phyloP scores from a whole-genome alignment of 2,113 vertebrate species.

The Gobio gobio region DNA sequence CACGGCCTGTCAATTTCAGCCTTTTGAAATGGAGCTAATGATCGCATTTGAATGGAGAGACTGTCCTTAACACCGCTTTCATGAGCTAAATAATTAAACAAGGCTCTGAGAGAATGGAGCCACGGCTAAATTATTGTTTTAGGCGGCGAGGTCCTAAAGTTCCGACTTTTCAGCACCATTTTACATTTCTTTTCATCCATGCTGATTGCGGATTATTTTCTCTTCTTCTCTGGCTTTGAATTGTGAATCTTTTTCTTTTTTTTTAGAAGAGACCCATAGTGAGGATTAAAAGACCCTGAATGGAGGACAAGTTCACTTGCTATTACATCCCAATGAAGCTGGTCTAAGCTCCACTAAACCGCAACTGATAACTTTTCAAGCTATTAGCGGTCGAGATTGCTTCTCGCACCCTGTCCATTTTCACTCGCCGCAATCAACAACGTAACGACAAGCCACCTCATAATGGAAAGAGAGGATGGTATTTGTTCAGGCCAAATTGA shows the following conservation, averaged over 20 bases:
- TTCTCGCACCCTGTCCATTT: conserved; percentile 64
- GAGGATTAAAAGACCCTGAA: conserved; percentile 74
- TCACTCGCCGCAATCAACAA: conserved; percentile 66
- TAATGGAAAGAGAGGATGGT: conserved; percentile 60
- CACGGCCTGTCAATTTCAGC: conserved; percentile 58
- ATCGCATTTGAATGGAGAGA: conserved; percentile 55
- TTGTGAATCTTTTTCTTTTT: conserved; percentile 62
- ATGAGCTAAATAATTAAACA: conserved; percentile 64
- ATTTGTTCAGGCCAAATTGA: conserved; percentile 49
- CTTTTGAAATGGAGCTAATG: conserved; percentile 45
- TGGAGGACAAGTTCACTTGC: conserved; percentile 74
- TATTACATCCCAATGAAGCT: conserved; percentile 77
- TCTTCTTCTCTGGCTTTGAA: conserved; percentile 65
- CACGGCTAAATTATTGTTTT: conserved; percentile 48
- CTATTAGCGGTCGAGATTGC: conserved; percentile 75
- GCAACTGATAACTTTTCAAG: conserved; percentile 79
- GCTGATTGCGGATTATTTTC: conserved; percentile 53
- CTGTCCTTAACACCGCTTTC: conserved; percentile 63
- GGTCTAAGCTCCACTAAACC: conserved; percentile 78
- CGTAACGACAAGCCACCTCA: conserved; percentile 65
- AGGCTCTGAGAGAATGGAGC: conserved; percentile 49
- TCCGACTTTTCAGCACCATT: conserved; percentile 49
- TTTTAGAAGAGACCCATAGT: conserved; percentile 69
- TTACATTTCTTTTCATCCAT: conserved; percentile 64
- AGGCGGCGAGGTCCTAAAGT: conserved; percentile 46